A percentile compares a stretch with the other conserved stretches of the same genome.
Evolutionary conservation across 1,140 invertebrate genomes (phyloP).

Genomic region (Calephelis virginiensis): DNA sequence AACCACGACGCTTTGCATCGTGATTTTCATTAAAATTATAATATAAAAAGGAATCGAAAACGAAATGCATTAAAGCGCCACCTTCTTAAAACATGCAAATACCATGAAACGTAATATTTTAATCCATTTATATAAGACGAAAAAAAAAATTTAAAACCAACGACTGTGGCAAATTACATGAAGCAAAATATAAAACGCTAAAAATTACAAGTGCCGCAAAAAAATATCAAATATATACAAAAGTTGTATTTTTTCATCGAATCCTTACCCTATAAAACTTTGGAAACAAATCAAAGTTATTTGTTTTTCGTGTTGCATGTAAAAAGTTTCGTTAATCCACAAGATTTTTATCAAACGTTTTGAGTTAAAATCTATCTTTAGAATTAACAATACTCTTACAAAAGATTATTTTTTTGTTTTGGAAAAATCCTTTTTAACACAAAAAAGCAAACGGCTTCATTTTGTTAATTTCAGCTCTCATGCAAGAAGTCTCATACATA

Average conservation of each 20-base stretch:
- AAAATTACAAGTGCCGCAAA: constrained; percentile 46
- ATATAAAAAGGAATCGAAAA: constrained; percentile 67
- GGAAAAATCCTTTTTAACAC: constrained; percentile 10
- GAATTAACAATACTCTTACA: constrained; percentile 4
- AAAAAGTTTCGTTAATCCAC: not conserved
- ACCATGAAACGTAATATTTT: not conserved
- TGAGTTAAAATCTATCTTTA: not conserved
- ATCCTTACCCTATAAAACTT: constrained; percentile 42
- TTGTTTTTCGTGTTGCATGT: constrained; percentile 10
- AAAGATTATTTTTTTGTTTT: not conserved
- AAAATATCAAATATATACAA: constrained; percentile 49
- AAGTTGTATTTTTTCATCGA: constrained; percentile 33
- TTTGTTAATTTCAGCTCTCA: constrained; percentile 25
- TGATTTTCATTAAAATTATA: constrained; percentile 52
- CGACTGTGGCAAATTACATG: constrained; percentile 30
- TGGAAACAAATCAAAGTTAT: constrained; percentile 39
- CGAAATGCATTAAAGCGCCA: constrained; percentile 56
- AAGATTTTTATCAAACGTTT: not conserved
- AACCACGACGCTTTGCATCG: constrained; percentile 61
- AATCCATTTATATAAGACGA: not conserved
- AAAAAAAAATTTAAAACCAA: constrained; percentile 1
- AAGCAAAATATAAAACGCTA: constrained; percentile 42
- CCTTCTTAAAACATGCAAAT: constrained; percentile 26
- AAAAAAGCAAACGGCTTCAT: constrained; percentile 21
- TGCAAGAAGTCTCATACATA: constrained; percentile 37